Evolutionary conservation across 2,113 vertebrate species (phyloP), one percentile per base, ranked within the genome.

Genomic region (Ptilonorhynchus violaceus): DNA sequence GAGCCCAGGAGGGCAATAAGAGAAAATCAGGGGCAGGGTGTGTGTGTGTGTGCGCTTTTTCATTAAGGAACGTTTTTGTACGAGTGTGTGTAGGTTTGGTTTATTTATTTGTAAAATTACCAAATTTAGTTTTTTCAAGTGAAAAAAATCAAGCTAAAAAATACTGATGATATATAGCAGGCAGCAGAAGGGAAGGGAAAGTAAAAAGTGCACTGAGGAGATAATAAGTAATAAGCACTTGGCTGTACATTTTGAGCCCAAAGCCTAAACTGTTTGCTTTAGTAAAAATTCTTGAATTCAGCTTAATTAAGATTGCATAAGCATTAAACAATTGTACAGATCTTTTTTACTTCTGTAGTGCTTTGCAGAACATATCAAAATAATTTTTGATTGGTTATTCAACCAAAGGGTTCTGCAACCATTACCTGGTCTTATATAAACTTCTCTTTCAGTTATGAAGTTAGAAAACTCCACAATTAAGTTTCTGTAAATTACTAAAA

Each of bases 291-390:
- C 37, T 93, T 75, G 42, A 82, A 25, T 69, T 85, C 69, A 68
- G n/a, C 15, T 88, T 89, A 88, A 92, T 88, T 91, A 87, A 62
- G 74, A 92, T 93, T 96, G 23, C 28, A 92, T 28, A 89, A 58
- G 31, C 27, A 89, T 30, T 47, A 84, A 92, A 89, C 27, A 78
- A 58, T 27, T 70, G 16, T 72, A 83, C 50, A 85, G 33, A 49
- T 41, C 1, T 87, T 77, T 91, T 93, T 80, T 70, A 79, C 35
- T 75, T 93, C 46, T 91, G 31, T 18, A 50, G 28, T 56, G 33
- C 5, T 66, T 93, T 78, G 63, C 23, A 77, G 31, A 92, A 64
- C 39, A 60, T 74, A 73, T 63, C 13, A 49, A 77, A 88, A 30
- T 59, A 59, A 21, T 85, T 95, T n/a, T 46, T 30, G 30, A 58